Percentiles rank a stretch among this genome's conserved stretches.
These are phyloP conservation scores for Galleria mellonella DNA, from an alignment of 1,140 invertebrate species.

Conservation along the genomic window DNA sequence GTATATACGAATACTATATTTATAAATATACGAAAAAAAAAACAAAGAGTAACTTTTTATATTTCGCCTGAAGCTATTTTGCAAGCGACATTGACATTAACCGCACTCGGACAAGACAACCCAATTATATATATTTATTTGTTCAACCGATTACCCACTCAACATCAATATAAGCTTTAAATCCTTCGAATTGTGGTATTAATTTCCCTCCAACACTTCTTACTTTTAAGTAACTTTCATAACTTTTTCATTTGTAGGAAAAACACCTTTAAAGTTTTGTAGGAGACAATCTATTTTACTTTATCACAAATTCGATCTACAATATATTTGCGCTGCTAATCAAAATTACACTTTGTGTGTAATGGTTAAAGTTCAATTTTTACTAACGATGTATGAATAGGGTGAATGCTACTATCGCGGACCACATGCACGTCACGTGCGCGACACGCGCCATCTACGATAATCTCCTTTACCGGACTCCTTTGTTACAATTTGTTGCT, in stretches of 20 bases:
- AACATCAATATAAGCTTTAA: slow-evolving; percentile 65
- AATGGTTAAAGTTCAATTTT: slow-evolving; percentile 20
- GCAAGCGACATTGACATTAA: slow-evolving; percentile 45
- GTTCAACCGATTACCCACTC: slow-evolving; percentile 53
- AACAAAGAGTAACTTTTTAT: too few relatives aligned
- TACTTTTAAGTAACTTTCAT: slow-evolving; percentile 46
- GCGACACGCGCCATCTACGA: slow-evolving; percentile 49
- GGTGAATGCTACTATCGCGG: slow-evolving; percentile 35
- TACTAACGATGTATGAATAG: slow-evolving; percentile 15
- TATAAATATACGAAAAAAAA: too few relatives aligned
- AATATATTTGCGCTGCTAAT: neutral
- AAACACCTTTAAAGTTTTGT: neutral
- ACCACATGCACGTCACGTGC: slow-evolving; percentile 53
- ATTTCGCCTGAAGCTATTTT: slow-evolving; percentile 25
- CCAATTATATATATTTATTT: slow-evolving; percentile 55
- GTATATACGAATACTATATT: too few relatives aligned
- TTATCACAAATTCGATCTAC: neutral
- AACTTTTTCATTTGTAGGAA: neutral
- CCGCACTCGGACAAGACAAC: slow-evolving; percentile 31
- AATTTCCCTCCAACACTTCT: slow-evolving; percentile 70
- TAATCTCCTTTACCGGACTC: slow-evolving; percentile 63
- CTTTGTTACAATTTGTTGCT: slow-evolving; percentile 70
- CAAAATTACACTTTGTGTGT: slow-evolving; percentile 15
- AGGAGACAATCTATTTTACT: slow-evolving; percentile 25
- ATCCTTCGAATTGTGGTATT: slow-evolving; percentile 71